Percentiles rank a stretch among this genome's conserved stretches.
phyloP scores from a whole-genome alignment of 2,797 vertebrate species.

The Chaetodon trifasciatus region DNA sequence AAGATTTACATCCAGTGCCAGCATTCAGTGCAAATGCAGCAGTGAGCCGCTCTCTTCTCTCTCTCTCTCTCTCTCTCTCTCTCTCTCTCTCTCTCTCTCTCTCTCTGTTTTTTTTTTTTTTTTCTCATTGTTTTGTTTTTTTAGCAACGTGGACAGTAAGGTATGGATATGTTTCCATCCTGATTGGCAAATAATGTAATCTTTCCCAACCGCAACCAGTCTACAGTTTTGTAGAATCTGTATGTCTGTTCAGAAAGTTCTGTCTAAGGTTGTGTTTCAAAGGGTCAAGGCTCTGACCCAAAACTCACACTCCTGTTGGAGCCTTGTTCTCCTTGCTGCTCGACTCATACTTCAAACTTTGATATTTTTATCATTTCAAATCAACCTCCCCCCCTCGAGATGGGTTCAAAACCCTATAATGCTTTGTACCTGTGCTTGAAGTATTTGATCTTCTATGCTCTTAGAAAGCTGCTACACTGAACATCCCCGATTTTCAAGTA shows the following conservation, averaged over 20 bases:
- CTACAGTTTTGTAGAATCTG: background rate
- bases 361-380: constrained; percentile 77
- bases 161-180: background rate
- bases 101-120: too few species aligned
- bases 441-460: constrained; percentile 85
- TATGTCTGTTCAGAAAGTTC: background rate
- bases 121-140: too few species aligned
- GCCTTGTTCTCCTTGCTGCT: constrained; percentile 36
- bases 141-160: background rate
- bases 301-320: constrained; percentile 17
- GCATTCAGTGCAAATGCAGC: background rate
- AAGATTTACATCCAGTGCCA: background rate
- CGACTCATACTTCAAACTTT: constrained; percentile 65
- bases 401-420: constrained; percentile 72
- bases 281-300: constrained; percentile 24
- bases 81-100: too few species aligned
- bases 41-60: too few species aligned
- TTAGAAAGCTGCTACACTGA: constrained; percentile 72
- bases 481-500: constrained; percentile 66
- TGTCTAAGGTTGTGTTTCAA: constrained; percentile 23
- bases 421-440: constrained; percentile 76
- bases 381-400: constrained; percentile 55
- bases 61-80: too few species aligned
- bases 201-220: background rate
- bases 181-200: background rate